These are phyloP conservation scores for Rambutsinella grinnellia DNA, from an alignment of 2,888 invertebrate genomes.

Conservation along the genomic window DNA sequence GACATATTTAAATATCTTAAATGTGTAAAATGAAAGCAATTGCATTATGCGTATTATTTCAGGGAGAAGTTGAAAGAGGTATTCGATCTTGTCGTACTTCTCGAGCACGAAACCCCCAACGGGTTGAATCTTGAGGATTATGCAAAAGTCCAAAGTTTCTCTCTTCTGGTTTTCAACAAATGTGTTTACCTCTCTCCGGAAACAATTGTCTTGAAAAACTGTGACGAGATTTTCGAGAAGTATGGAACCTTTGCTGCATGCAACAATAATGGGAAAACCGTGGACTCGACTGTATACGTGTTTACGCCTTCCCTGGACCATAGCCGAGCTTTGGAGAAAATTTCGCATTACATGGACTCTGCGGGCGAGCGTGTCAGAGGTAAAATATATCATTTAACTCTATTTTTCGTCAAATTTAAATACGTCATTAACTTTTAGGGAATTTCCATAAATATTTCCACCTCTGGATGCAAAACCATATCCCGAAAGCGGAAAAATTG, in stretches of 20 bases:
- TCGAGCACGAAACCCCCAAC: conserved; percentile 30
- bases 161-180: conserved; percentile 41
- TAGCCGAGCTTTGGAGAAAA: neutral
- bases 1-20: neutral
- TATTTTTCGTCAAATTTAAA: too few relatives aligned
- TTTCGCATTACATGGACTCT: conserved; percentile 7
- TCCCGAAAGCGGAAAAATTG: too few relatives aligned
- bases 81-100: conserved; percentile 35
- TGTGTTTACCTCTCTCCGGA: conserved; percentile 32
- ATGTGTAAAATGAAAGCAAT: neutral
- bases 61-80: conserved; percentile 13
- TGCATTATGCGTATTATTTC: neutral
- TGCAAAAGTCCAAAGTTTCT: conserved; percentile 36
- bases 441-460: too few relatives aligned
- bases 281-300: conserved; percentile 8
- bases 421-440: too few relatives aligned
- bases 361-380: conserved; percentile 36
- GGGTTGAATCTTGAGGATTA: conserved; percentile 42
- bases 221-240: conserved; percentile 29
- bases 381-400: too few relatives aligned
- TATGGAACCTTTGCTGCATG: neutral
- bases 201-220: conserved; percentile 41
- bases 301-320: conserved; percentile 10
- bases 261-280: neutral
- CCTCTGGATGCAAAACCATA: too few relatives aligned